These are phyloP conservation scores for Tenthredo livida DNA, from an alignment of 2,888 invertebrate species.

Conservation along the genomic window DNA sequence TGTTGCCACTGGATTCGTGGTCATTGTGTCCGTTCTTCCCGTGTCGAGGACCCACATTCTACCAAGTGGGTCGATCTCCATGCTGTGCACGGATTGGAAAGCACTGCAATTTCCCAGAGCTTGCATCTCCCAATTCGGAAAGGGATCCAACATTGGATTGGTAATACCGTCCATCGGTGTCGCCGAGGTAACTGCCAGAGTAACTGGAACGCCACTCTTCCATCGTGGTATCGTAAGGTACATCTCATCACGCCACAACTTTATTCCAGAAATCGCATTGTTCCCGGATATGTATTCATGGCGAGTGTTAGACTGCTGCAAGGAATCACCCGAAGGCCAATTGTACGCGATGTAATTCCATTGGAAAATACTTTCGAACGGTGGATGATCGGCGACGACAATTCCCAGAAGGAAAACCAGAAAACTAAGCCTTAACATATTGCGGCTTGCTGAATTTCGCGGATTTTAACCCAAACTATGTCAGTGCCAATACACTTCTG, in stretches of 20 bases:
- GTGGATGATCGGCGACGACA: slow-evolving; percentile 69
- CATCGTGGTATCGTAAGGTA: slow-evolving; percentile 86
- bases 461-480: not conserved
- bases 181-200: slow-evolving; percentile 81
- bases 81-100: slow-evolving; percentile 87
- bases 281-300: slow-evolving; percentile 83
- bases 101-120: slow-evolving; percentile 84
- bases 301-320: slow-evolving; percentile 62
- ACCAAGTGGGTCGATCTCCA: slow-evolving; percentile 86
- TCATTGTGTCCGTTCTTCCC: slow-evolving; percentile 84
- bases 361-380: slow-evolving; percentile 86
- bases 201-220: slow-evolving; percentile 86
- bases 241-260: slow-evolving; percentile 84
- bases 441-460: not conserved
- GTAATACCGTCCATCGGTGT: slow-evolving; percentile 78
- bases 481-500: not conserved
- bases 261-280: slow-evolving; percentile 85
- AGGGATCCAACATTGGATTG: slow-evolving; percentile 83
- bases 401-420: slow-evolving; percentile 56
- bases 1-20: slow-evolving; percentile 78
- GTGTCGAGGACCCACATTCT: slow-evolving; percentile 85
- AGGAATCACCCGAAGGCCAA: slow-evolving; percentile 82
- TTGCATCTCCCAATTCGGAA: slow-evolving; percentile 87
- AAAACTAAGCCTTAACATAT: slow-evolving; percentile 57
- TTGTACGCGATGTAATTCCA: slow-evolving; percentile 87